These are phyloP conservation scores for Drosophila simulans DNA, from an alignment of 1,140 invertebrate species.

Conservation along the genomic window DNA sequence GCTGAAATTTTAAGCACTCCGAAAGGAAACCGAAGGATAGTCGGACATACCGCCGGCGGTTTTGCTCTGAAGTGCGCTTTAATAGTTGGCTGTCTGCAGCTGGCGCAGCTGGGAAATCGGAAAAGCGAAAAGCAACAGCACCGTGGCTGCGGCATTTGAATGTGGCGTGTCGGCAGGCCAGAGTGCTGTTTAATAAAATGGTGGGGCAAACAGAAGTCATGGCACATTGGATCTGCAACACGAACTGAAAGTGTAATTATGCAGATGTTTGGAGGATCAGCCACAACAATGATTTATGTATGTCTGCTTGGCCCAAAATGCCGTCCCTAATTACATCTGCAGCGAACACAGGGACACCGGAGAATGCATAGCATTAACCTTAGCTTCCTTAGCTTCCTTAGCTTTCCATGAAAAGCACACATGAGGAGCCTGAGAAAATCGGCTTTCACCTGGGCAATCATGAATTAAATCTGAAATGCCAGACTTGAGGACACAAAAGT, in stretches of 20 bases:
- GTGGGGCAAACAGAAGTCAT: constrained; percentile 50
- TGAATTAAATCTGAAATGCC: constrained; percentile 37
- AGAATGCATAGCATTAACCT: constrained; percentile 20
- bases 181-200: constrained; percentile 73
- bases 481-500: constrained; percentile 55
- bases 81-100: constrained; percentile 79
- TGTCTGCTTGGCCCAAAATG: constrained; percentile 22
- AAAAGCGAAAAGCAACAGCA: constrained; percentile 20
- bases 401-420: not conserved
- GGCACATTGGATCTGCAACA: constrained; percentile 51
- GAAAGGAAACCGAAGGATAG: constrained; percentile 34
- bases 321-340: constrained; percentile 43
- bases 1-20: constrained; percentile 74
- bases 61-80: constrained; percentile 75
- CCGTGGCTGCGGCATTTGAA: constrained; percentile 27
- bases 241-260: constrained; percentile 76
- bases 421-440: constrained; percentile 31
- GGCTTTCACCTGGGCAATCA: constrained; percentile 32
- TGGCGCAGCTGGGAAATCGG: constrained; percentile 33
- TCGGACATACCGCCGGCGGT: constrained; percentile 60
- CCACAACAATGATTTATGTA: constrained; percentile 46
- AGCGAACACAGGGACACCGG: not conserved
- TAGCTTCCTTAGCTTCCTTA: not conserved
- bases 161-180: constrained; percentile 64
- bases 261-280: constrained; percentile 63